Evolutionary conservation across 2,113 vertebrate species (phyloP), one percentile per base, ranked within the genome.

Genomic region (Acrocephalus kingi): DNA sequence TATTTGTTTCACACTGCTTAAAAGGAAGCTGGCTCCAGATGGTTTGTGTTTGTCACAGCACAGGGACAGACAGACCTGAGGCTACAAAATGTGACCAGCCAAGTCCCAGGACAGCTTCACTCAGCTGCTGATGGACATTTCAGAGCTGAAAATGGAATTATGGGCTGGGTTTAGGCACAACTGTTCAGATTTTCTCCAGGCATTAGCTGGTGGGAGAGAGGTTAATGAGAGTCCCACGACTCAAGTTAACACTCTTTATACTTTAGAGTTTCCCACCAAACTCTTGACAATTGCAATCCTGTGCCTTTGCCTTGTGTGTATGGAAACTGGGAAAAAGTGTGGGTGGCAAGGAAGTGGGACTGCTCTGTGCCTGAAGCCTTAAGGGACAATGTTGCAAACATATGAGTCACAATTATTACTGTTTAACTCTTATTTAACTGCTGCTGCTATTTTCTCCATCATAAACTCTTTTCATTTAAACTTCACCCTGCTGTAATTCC

Each of bases 341-440:
- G 94, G 96, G 94, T 94, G 88, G 76, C 25, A 64, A 94, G 79
- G 87, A 96, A 94, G 84, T 43, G 58, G 76, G 83, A 83, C 45
- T 64, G 82, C 78, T 92, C 81, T 59, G 63, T 68, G 81, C 62
- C 7, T 58, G 71, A 37, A 89, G 66, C 55, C 95, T 83, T 74
- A 48, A 80, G 86, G 94, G 90, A 90, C 92, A 93, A 72, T 92
- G 87, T 85, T 95, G 77, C 88, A 89, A 89, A 75, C 72, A 49
- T 22, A 68, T 93, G 93, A 97, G 46, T 94, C 94, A 93, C 19
- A 39, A 69, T 84, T 92, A 91, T 77, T 80, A 62, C 54, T 76
- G 17, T 39, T 95, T 88, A 86, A 95, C 94, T 87, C 87, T 79
- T 78, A 10, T 51, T 91, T 91, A 76, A 67, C 94, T 72, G 49